Evolutionary conservation across 2,113 vertebrate genomes (phyloP).

Genomic region (Mastomys coucha): DNA sequence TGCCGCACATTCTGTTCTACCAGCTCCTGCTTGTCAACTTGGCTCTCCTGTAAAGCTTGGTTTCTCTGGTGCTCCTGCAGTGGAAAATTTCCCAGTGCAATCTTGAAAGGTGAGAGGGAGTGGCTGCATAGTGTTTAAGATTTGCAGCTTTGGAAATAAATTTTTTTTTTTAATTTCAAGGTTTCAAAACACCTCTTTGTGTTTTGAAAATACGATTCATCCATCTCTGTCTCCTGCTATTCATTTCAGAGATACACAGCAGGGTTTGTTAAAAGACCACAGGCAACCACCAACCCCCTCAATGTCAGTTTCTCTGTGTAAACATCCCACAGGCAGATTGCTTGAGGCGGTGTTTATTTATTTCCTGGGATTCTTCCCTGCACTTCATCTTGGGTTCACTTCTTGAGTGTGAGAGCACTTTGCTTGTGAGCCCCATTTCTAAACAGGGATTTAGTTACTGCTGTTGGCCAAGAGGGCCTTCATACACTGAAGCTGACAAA

Average conservation of each 20-base stretch:
- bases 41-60: neutral
- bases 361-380: conserved; percentile 14
- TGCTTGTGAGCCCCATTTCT: neutral
- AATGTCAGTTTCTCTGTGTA: conserved; percentile 25
- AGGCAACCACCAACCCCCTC: conserved; percentile 39
- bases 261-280: conserved; percentile 21
- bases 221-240: conserved; percentile 15
- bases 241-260: neutral
- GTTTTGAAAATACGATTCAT: conserved; percentile 42
- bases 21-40: neutral
- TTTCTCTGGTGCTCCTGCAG: neutral
- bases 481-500: neutral
- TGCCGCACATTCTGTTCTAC: neutral
- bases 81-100: neutral
- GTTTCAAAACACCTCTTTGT: conserved; percentile 34
- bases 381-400: neutral
- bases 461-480: neutral
- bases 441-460: neutral
- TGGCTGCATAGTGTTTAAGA: neutral
- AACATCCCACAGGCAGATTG: neutral
- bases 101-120: neutral
- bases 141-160: neutral
- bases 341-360: neutral
- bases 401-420: neutral
- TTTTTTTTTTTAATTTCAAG: conserved; percentile 33